A percentile compares a stretch with the other conserved stretches of the same genome.
Conservation (phyloP, 2,888 invertebrate genomes). For the Linyphia triangularis region DNA sequence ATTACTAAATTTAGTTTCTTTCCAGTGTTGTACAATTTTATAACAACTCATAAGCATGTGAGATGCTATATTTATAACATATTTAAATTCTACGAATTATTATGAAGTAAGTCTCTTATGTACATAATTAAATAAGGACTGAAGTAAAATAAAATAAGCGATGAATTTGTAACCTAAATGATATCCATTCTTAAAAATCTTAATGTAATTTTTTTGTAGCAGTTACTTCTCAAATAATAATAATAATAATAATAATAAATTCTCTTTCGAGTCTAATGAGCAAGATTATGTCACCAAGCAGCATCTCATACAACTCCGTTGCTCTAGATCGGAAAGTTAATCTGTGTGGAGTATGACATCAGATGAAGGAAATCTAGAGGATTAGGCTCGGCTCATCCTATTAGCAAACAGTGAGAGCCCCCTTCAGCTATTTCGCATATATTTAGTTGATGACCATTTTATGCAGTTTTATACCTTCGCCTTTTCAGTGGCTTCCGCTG, state of each 20-base stretch:
- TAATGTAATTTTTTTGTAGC: not conserved
- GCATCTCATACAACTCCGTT: not conserved
- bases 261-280: conserved; percentile 8
- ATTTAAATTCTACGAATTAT: no score
- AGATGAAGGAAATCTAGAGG: not conserved
- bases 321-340: not conserved
- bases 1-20: no score
- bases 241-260: conserved; percentile 7
- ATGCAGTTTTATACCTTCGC: not conserved
- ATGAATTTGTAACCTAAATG: no score
- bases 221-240: not conserved
- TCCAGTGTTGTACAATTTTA: no score
- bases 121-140: no score
- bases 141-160: no score
- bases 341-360: conserved; percentile 6
- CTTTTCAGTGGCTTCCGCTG: not conserved
- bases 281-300: conserved; percentile 6
- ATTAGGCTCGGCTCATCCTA: conserved; percentile 32
- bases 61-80: no score
- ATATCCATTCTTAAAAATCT: no score
- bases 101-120: no score
- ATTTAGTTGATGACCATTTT: not conserved
- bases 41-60: no score
- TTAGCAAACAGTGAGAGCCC: conserved; percentile 30
- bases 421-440: not conserved